Evolutionary conservation across 2,797 vertebrate species (phyloP), one percentile per base, ranked within the genome.

Genomic region (Syndactyla subalaris): DNA sequence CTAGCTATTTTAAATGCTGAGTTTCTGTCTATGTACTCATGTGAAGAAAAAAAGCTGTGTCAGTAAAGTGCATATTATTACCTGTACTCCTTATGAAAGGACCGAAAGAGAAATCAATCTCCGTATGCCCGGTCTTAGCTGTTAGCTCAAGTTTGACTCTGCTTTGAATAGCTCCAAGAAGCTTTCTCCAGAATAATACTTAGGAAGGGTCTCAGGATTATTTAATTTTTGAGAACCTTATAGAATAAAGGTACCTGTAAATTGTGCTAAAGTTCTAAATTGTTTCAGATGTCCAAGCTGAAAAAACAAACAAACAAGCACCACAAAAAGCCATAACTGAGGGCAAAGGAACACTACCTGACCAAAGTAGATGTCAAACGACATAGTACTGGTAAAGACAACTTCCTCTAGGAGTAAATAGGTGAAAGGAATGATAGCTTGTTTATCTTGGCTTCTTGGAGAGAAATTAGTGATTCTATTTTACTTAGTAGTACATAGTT

Each of bases 291-390:
- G 3, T 52, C 8, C 49, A 59, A 71, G 23, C 3, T 65, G 29
- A 14, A 8, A 49, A 19, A 30, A 49, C 38, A 58, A 3, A 0
- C 1, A 18, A 16, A 6, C 10, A 39, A 30, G 5, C 8, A 52
- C 1, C 4, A 16, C 16, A 13, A 19, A 48, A 81, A 72, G 18
- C 62, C 5, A 4, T 51, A 75, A 52, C 3, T 12, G 3, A 3
- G 2, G 9, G 1, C 3, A 70, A 49, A 70, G 27, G 5, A 88
- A 9, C 4, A 30, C 9, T 46, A 23, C 6, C 11, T 32, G 10
- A 32, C 5, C 12, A 45, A 51, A 77, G 10, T 55, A 52, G 12
- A 51, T 12, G 8, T 34, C 39, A 79, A 88, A 75, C 12, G 7
- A 8, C 8, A 32, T 3, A 63, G 12, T 8, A 63, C 24, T 77